A percentile compares a stretch with the other conserved stretches of the same genome.
Evolutionary conservation across 2,797 vertebrate genomes (phyloP).

Genomic region (Chromobotia macracanthus): DNA sequence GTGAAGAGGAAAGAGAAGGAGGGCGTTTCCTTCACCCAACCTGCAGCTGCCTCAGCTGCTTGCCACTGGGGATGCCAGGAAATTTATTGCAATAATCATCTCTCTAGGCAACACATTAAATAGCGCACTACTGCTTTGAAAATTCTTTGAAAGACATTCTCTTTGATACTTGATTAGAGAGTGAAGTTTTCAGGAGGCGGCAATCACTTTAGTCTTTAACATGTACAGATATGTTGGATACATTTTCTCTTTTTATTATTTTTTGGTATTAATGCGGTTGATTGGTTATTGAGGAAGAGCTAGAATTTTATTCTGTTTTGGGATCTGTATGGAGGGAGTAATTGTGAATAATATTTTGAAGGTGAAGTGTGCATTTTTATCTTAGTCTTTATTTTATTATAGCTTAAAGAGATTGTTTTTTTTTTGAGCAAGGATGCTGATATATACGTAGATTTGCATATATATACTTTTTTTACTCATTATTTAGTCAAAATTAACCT

Average conservation of each 20-base stretch:
- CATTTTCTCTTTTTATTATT: background rate
- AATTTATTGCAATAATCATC: constrained; percentile 76
- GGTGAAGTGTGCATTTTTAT: background rate
- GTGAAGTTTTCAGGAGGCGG: constrained; percentile 61
- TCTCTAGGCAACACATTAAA: constrained; percentile 73
- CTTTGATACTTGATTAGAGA: constrained; percentile 80
- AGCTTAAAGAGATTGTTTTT: too few species aligned
- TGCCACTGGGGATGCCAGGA: constrained; percentile 49
- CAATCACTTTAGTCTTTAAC: constrained; percentile 53
- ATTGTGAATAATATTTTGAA: background rate
- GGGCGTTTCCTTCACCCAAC: constrained; percentile 24
- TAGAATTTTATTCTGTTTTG: background rate
- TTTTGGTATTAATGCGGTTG: background rate
- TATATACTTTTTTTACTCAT: too few species aligned
- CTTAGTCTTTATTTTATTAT: too few species aligned
- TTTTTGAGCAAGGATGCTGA: too few species aligned
- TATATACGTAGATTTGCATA: too few species aligned
- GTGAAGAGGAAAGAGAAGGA: constrained; percentile 19
- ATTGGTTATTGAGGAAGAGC: background rate
- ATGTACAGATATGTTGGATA: constrained; percentile 40
- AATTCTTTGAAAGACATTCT: constrained; percentile 70
- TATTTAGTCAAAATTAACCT: too few species aligned
- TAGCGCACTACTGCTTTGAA: constrained; percentile 67
- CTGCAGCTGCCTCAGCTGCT: constrained; percentile 48
- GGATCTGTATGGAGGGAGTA: background rate